Percentiles rank a stretch among this genome's conserved stretches.
These are phyloP conservation scores for Eleginops maclovinus DNA, from an alignment of 2,113 vertebrate species.

Conservation along the genomic window DNA sequence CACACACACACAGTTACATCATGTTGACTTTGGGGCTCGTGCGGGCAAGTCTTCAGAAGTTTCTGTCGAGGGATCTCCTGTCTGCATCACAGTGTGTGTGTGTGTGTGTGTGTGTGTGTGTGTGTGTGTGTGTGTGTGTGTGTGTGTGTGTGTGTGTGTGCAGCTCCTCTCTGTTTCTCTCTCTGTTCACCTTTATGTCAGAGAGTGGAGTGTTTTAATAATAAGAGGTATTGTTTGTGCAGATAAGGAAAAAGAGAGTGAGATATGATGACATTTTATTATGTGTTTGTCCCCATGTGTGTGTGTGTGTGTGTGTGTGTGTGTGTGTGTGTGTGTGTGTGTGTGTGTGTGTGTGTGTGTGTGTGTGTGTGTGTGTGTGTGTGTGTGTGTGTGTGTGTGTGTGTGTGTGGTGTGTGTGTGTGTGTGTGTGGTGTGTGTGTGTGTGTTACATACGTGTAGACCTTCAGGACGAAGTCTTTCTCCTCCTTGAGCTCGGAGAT, in stretches of 20 bases:
- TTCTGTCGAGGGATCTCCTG: slow-evolving; percentile 20
- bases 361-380: no score
- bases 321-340: not conserved
- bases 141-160: not conserved
- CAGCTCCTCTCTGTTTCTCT: no score
- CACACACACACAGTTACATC: slow-evolving; percentile 13
- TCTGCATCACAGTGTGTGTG: slow-evolving; percentile 1
- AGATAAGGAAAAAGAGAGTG: no score
- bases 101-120: not conserved
- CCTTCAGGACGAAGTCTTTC: slow-evolving; percentile 98
- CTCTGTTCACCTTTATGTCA: no score
- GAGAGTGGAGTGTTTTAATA: no score
- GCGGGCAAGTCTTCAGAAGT: slow-evolving; percentile 42
- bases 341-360: no score
- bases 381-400: no score
- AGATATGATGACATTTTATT: no score
- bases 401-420: no score
- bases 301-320: not conserved
- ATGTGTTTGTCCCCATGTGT: not conserved
- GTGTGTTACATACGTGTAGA: slow-evolving; percentile 97
- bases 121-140: not conserved
- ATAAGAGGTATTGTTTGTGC: no score
- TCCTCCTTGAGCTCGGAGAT: slow-evolving; percentile 96
- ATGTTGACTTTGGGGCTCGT: slow-evolving; percentile 32
- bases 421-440: no score